These are phyloP conservation scores for Netelia virgata DNA, from an alignment of 2,888 invertebrate genomes.

Conservation along the genomic window DNA sequence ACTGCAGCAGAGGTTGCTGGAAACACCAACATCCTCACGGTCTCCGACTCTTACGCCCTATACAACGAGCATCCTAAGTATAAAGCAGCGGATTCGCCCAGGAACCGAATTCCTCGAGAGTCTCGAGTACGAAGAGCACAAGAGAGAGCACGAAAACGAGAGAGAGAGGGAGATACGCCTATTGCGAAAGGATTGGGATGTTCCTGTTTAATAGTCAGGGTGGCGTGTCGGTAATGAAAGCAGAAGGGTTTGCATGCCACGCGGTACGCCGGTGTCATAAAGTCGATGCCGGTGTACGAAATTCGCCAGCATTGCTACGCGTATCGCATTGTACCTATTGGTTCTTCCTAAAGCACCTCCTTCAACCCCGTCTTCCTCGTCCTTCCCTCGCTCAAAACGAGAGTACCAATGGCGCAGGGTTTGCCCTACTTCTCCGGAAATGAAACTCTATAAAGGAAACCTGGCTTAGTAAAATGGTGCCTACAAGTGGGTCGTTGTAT, in stretches of 20 bases:
- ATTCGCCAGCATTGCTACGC: slow-evolving; percentile 2
- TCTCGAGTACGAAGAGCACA: slow-evolving; percentile 4
- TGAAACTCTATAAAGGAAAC: background rate
- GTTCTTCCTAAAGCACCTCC: background rate
- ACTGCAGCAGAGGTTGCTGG: slow-evolving; percentile 3
- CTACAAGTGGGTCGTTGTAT: background rate
- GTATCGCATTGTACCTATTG: slow-evolving; percentile 33
- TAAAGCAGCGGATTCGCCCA: slow-evolving; percentile 46
- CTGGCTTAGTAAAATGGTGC: slow-evolving; percentile 24
- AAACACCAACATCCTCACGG: slow-evolving; percentile 33
- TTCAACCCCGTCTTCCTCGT: background rate
- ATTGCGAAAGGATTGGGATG: slow-evolving; percentile 69
- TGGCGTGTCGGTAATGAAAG: slow-evolving; percentile 75
- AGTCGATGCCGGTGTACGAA: slow-evolving; percentile 70
- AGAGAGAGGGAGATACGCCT: slow-evolving; percentile 1
- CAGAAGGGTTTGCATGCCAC: slow-evolving; percentile 75
- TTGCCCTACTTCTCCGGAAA: background rate
- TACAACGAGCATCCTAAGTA: slow-evolving; percentile 32
- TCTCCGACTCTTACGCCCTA: slow-evolving; percentile 12
- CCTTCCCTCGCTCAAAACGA: background rate
- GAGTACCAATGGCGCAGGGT: background rate
- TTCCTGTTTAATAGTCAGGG: slow-evolving; percentile 78
- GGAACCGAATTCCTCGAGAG: slow-evolving; percentile 53
- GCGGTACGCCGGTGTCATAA: slow-evolving; percentile 71
- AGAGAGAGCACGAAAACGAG: slow-evolving; percentile 3